Percentiles rank a stretch among this genome's conserved stretches.
Conservation (phyloP, 1,140 invertebrate genomes). For the Drosophila pseudoobscura region DNA sequence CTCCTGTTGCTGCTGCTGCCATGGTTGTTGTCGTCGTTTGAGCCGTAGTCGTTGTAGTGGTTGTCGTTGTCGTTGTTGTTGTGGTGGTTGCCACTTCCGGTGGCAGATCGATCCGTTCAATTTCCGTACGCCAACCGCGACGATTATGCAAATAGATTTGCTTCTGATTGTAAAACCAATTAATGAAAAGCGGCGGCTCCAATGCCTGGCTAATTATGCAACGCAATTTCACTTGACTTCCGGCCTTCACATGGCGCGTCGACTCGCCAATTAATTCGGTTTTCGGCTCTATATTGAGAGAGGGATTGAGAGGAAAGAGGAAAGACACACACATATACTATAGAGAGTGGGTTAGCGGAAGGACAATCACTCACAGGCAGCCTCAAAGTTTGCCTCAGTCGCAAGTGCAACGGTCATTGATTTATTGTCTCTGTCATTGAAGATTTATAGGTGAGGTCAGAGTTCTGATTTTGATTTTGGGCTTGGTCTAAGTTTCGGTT, state of each 20-base stretch:
- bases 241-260: slow-evolving; percentile 86
- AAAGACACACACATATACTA: slow-evolving; percentile 4
- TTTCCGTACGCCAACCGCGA: slow-evolving; percentile 82
- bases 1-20: slow-evolving; percentile 20
- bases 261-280: slow-evolving; percentile 86
- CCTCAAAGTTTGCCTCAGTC: slow-evolving; percentile 33
- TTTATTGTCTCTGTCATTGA: slow-evolving; percentile 61
- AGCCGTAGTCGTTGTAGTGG: slow-evolving; percentile 21
- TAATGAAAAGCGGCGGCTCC: slow-evolving; percentile 86
- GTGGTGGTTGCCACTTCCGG: slow-evolving; percentile 64
- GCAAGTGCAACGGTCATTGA: slow-evolving; percentile 59
- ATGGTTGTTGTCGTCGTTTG: slow-evolving; percentile 23
- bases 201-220: slow-evolving; percentile 86
- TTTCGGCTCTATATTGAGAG: slow-evolving; percentile 84
- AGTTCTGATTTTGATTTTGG: slow-evolving; percentile 16
- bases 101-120: slow-evolving; percentile 82
- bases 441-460: slow-evolving; percentile 59
- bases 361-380: slow-evolving; percentile 21
- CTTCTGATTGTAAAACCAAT: slow-evolving; percentile 86
- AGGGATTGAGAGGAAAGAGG: not conserved
- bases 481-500: slow-evolving; percentile 22
- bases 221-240: slow-evolving; percentile 86
- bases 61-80: slow-evolving; percentile 49
- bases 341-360: not conserved
- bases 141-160: slow-evolving; percentile 83